Percentiles rank a stretch among this genome's conserved stretches.
phyloP scores from a whole-genome alignment of 1,140 invertebrate species.

The Drosophila melanica region DNA sequence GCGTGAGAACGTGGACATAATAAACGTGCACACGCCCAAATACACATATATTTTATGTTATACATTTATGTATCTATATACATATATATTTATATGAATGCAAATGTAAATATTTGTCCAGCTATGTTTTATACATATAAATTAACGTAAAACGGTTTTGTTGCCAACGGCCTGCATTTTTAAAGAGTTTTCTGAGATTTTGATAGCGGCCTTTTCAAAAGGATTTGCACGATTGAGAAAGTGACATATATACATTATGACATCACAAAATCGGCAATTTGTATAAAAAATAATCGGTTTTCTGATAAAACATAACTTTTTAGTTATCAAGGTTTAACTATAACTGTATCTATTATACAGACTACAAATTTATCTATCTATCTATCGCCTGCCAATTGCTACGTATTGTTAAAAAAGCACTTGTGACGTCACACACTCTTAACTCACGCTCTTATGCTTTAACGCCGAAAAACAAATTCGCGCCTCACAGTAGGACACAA shows the following conservation, averaged over 20 bases:
- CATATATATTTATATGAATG: background rate
- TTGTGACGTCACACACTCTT: too few species aligned
- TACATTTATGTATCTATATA: background rate
- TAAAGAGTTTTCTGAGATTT: conserved; percentile 14
- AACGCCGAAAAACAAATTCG: too few species aligned
- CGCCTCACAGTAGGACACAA: too few species aligned
- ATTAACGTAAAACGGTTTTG: background rate
- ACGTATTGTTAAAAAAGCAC: too few species aligned
- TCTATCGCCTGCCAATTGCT: too few species aligned
- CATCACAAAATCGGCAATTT: too few species aligned
- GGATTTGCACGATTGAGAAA: conserved; percentile 7
- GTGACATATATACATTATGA: background rate
- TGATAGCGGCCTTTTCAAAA: conserved; percentile 11
- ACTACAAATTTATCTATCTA: too few species aligned
- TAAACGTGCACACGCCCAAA: conserved; percentile 8
- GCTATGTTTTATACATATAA: background rate
- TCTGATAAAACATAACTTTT: too few species aligned
- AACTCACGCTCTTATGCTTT: too few species aligned
- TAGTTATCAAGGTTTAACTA: too few species aligned
- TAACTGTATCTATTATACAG: too few species aligned
- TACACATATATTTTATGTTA: background rate
- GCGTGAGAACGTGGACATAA: conserved; percentile 23
- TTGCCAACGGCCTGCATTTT: background rate
- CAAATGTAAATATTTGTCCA: conserved; percentile 11
- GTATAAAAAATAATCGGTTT: too few species aligned